phyloP scores from a whole-genome alignment of 1,140 invertebrate genomes.

The Aplysia californica region DNA sequence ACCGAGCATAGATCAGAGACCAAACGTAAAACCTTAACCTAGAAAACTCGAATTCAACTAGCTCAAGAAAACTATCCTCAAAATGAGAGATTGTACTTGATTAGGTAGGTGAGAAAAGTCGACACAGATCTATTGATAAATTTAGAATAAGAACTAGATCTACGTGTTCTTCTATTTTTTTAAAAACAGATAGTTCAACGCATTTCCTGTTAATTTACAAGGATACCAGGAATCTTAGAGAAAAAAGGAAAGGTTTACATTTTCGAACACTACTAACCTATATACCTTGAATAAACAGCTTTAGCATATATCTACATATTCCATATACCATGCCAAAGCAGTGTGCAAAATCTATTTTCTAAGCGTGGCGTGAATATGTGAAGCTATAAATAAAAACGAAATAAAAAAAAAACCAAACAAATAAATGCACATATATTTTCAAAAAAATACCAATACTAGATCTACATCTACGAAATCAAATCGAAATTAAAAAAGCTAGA shows the following conservation, averaged over 20 bases:
- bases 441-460: not conserved
- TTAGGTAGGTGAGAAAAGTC: no score
- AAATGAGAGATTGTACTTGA: no score
- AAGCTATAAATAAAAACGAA: not conserved
- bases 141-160: no score
- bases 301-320: slow-evolving; percentile 19
- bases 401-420: not conserved
- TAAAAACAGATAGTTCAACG: no score
- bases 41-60: no score
- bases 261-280: not conserved
- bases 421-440: not conserved
- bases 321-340: not conserved
- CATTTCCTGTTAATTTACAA: no score
- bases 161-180: no score
- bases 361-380: not conserved
- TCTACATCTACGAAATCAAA: not conserved
- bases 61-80: no score
- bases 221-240: not conserved
- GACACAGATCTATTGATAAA: no score
- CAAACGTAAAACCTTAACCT: no score
- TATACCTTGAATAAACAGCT: not conserved
- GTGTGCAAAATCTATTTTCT: not conserved
- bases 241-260: not conserved
- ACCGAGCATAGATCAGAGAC: no score
- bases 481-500: not conserved